phyloP scores from a whole-genome alignment of 2,797 vertebrate genomes.

The Cephalopachus bancanus region DNA sequence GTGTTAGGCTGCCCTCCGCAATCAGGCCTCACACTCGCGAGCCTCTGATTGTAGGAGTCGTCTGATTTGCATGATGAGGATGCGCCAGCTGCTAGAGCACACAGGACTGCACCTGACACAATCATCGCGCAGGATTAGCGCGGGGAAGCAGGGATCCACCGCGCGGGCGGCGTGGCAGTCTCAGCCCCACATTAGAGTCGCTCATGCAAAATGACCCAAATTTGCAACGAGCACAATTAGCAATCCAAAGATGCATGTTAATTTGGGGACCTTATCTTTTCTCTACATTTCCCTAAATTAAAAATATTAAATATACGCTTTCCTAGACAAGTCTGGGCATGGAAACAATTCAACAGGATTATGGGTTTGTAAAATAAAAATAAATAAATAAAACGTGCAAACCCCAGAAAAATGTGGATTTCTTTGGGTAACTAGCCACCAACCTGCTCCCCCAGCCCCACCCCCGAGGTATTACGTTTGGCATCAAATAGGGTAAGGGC shows the following conservation, averaged over 20 bases:
- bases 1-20: conserved; percentile 89
- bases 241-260: conserved; percentile 88
- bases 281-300: conserved; percentile 86
- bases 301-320: conserved; percentile 81
- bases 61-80: conserved; percentile 95
- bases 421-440: background rate
- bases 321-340: conserved; percentile 57
- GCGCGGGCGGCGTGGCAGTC: conserved; percentile 80
- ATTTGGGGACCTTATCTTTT: conserved; percentile 85
- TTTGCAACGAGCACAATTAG: conserved; percentile 89
- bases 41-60: conserved; percentile 90
- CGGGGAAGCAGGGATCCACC: conserved; percentile 86
- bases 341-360: conserved; percentile 68
- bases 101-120: conserved; percentile 90
- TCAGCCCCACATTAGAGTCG: conserved; percentile 86
- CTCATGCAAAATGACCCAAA: conserved; percentile 92
- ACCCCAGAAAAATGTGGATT: conserved; percentile 54
- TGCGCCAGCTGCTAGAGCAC: conserved; percentile 90
- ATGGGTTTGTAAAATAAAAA: background rate
- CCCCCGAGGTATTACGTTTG: conserved; percentile 55
- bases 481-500: conserved; percentile 8
- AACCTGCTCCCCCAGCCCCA: too few species aligned
- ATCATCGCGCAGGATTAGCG: conserved; percentile 88
- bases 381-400: background rate
- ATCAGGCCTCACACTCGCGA: conserved; percentile 89